Evolutionary conservation across 2,113 vertebrate species (phyloP).

Genomic region (Colius striatus): DNA sequence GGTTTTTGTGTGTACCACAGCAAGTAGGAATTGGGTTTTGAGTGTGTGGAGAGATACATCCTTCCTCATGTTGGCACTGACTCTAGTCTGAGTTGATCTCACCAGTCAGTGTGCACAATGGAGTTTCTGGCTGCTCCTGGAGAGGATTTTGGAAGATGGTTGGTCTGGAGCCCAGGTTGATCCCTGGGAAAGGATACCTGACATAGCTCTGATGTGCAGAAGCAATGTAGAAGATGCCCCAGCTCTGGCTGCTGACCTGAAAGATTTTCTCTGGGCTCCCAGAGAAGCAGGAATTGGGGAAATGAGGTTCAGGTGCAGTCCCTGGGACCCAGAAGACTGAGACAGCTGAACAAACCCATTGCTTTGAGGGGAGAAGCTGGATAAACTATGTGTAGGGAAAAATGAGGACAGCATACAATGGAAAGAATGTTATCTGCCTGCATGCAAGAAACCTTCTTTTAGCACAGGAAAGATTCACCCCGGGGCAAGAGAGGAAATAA

Average conservation of each 20-base stretch:
- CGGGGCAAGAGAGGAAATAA: slow-evolving; percentile 16
- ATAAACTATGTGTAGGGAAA: background rate
- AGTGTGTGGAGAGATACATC: background rate
- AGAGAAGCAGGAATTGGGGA: background rate
- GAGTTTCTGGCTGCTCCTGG: background rate
- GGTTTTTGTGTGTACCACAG: background rate
- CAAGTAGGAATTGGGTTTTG: background rate
- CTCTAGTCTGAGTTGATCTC: background rate
- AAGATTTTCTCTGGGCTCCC: background rate
- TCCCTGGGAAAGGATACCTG: background rate
- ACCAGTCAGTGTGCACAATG: background rate
- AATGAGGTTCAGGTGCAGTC: background rate
- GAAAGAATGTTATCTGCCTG: background rate
- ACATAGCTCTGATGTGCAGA: rapidly evolving
- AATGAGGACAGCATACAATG: background rate
- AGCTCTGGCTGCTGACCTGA: background rate
- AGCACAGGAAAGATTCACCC: background rate
- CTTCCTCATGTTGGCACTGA: background rate
- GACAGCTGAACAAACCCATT: background rate
- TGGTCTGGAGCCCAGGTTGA: background rate
- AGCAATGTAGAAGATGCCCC: background rate
- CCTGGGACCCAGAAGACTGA: background rate
- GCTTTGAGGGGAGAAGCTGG: background rate
- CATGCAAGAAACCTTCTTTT: slow-evolving; percentile 7
- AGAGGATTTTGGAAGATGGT: background rate